These are phyloP conservation scores for Campopleginae sp. DNA, from an alignment of 2,888 invertebrate genomes.

Conservation along the genomic window DNA sequence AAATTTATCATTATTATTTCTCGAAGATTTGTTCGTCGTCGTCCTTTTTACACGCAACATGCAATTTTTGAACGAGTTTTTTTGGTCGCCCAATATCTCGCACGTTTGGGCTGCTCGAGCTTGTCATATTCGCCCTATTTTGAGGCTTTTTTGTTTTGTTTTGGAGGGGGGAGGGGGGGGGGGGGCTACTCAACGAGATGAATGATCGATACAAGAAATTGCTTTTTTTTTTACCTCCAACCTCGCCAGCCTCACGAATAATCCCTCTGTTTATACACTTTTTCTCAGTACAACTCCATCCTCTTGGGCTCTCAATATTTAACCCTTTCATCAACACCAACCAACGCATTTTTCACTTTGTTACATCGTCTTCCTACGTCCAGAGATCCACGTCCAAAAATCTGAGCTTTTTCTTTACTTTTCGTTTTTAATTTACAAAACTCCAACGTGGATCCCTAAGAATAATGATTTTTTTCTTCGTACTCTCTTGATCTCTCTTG, in stretches of 20 bases:
- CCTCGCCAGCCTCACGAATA: constrained; percentile 38
- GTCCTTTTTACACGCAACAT: constrained; percentile 35
- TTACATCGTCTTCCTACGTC: not conserved
- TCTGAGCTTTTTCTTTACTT: not conserved
- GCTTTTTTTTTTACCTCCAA: constrained; percentile 40
- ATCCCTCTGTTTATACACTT: not conserved
- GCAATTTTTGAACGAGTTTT: not conserved
- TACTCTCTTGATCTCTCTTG: too few relatives aligned
- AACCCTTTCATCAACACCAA: too few relatives aligned
- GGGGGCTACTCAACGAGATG: too few relatives aligned
- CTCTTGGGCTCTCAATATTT: too few relatives aligned
- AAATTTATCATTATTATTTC: constrained; percentile 30
- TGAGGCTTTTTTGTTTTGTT: too few relatives aligned
- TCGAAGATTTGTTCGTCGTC: constrained; percentile 34
- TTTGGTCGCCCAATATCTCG: too few relatives aligned
- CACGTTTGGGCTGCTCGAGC: too few relatives aligned
- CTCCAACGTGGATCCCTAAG: constrained; percentile 54
- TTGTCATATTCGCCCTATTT: too few relatives aligned
- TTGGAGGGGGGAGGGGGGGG: too few relatives aligned
- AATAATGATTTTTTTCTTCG: too few relatives aligned
- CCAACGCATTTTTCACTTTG: constrained; percentile 19
- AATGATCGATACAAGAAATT: constrained; percentile 57
- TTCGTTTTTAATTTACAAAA: constrained; percentile 4
- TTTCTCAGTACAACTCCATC: too few relatives aligned
- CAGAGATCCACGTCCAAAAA: constrained; percentile 40